Percentiles rank a stretch among this genome's conserved stretches.
Conservation (phyloP, 2,888 invertebrate species). For the Dinocampus coccinellae region DNA sequence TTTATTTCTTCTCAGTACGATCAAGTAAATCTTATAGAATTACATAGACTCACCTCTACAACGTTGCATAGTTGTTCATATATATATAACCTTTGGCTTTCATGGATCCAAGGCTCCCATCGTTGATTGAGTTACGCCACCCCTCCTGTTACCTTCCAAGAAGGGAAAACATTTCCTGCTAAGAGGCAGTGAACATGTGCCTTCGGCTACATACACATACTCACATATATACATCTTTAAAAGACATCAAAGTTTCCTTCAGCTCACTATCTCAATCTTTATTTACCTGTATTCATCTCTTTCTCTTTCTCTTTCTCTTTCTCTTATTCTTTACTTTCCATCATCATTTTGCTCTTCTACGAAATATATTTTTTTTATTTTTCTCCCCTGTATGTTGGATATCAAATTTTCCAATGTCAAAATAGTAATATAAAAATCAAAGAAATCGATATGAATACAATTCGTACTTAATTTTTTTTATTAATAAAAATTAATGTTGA, state of each 20-base stretch:
- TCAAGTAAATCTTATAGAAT: slow-evolving; percentile 64
- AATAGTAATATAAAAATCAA: slow-evolving; percentile 32
- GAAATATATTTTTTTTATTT: slow-evolving; percentile 9
- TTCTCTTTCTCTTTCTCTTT: slow-evolving; percentile 10
- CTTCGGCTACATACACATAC: slow-evolving; percentile 49
- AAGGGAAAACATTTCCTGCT: slow-evolving; percentile 62
- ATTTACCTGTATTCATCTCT: slow-evolving; percentile 50
- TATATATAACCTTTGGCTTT: slow-evolving; percentile 50
- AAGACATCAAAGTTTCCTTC: slow-evolving; percentile 60
- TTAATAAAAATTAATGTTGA: too few relatives aligned
- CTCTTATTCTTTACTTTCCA: too few relatives aligned
- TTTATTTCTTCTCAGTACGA: not conserved
- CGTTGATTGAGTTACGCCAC: slow-evolving; percentile 63
- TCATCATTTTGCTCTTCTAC: not conserved
- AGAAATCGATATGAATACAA: slow-evolving; percentile 24
- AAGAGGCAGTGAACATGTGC: slow-evolving; percentile 57
- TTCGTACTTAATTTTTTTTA: not conserved
- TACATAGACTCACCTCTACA: slow-evolving; percentile 45
- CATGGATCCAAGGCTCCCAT: slow-evolving; percentile 54
- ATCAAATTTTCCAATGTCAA: slow-evolving; percentile 15
- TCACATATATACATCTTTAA: slow-evolving; percentile 45
- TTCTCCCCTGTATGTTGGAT: slow-evolving; percentile 19
- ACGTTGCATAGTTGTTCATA: slow-evolving; percentile 45
- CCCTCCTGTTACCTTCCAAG: slow-evolving; percentile 48
- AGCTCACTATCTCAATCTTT: slow-evolving; percentile 41